Evolutionary conservation across 2,113 vertebrate species (phyloP).

Genomic region (Nannobrachium achirus): DNA sequence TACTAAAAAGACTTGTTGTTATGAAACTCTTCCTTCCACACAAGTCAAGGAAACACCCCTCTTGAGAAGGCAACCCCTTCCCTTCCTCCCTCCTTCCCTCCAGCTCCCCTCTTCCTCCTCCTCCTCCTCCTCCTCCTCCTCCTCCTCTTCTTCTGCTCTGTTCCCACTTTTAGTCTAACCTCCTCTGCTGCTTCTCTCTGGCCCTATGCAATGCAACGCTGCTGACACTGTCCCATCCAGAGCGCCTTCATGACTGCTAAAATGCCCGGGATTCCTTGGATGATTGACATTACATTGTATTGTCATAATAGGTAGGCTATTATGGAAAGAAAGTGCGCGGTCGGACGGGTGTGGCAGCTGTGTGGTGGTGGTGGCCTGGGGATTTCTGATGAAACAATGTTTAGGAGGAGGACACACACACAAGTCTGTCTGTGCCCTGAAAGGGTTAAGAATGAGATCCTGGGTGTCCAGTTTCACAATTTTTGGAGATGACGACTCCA

Average conservation of each 20-base stretch:
- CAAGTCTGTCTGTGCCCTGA: constrained; percentile 4
- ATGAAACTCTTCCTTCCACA: background rate
- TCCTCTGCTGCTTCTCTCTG: background rate
- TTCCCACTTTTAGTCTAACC: constrained; percentile 47
- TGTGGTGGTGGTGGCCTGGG: background rate
- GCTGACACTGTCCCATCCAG: background rate
- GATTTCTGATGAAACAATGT: constrained; percentile 28
- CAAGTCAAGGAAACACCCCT: constrained; percentile 41
- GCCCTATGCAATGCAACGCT: background rate
- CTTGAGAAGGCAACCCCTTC: constrained; percentile 25
- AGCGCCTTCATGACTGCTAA: too few species aligned
- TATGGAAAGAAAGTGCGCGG: background rate
- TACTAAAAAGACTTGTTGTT: too few species aligned
- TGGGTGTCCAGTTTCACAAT: constrained; percentile 74
- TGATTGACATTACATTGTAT: background rate
- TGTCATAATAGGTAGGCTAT: background rate
- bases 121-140: constrained; percentile 26
- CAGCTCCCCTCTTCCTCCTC: constrained; percentile 28
- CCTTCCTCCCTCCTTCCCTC: constrained; percentile 42
- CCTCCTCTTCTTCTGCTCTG: constrained; percentile 6
- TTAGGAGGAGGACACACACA: too few species aligned
- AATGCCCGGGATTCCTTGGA: background rate
- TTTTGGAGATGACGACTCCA: constrained; percentile 66
- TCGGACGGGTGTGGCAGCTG: background rate
- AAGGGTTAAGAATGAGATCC: constrained; percentile 60